phyloP scores from a whole-genome alignment of 2,888 invertebrate species.

The Sipha maydis region DNA sequence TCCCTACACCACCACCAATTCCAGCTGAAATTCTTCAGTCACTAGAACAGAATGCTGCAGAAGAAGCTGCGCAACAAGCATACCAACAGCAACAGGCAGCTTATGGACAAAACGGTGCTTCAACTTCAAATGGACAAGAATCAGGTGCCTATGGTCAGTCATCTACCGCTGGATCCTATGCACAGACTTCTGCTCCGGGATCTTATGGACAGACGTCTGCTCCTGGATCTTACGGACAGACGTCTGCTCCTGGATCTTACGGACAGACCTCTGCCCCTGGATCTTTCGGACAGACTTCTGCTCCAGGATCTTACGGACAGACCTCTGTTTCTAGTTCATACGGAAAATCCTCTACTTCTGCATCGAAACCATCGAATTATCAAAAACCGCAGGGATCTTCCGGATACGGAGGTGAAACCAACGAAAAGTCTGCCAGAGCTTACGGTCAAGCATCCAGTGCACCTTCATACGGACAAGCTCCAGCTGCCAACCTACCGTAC shows the following conservation, averaged over 20 bases:
- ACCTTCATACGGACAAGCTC: constrained; percentile 36
- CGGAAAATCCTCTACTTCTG: constrained; percentile 20
- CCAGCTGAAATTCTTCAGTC: constrained; percentile 66
- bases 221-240: constrained; percentile 4
- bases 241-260: constrained; percentile 16
- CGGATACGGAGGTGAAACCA: constrained; percentile 17
- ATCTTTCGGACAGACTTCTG: constrained; percentile 29
- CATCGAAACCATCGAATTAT: constrained; percentile 24
- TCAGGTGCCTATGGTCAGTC: constrained; percentile 28
- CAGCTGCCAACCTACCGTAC: background rate
- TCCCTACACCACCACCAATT: constrained; percentile 66
- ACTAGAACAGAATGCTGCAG: constrained; percentile 63
- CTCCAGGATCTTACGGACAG: constrained; percentile 2
- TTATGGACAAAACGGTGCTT: constrained; percentile 40
- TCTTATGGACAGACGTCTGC: constrained; percentile 24
- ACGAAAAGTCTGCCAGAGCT: constrained; percentile 1
- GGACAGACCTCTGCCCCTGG: background rate
- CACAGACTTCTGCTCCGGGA: constrained; percentile 3
- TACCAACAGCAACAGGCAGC: constrained; percentile 60
- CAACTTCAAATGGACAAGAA: constrained; percentile 39
- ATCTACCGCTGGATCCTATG: constrained; percentile 8
- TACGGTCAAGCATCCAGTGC: constrained; percentile 15
- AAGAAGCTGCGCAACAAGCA: constrained; percentile 64
- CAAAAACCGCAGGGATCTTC: constrained; percentile 33
- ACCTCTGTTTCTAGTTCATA: constrained; percentile 6